Conservation (phyloP, 2,888 invertebrate species). For the Agrochola circellaris region DNA sequence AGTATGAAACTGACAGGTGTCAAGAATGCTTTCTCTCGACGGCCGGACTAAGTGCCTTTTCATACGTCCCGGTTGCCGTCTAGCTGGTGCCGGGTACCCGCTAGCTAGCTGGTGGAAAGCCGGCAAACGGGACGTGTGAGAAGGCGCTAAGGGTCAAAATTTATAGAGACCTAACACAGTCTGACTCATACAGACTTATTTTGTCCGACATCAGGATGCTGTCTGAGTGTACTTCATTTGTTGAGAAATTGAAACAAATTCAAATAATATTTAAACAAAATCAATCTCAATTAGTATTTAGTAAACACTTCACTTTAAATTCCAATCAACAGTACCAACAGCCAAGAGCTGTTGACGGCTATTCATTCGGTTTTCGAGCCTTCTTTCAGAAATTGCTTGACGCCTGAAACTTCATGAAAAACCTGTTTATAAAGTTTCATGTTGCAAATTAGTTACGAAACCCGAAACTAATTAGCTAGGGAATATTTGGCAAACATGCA, state of each 20-base stretch:
- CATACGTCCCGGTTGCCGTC: too few species aligned
- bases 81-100: too few species aligned
- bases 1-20: too few species aligned
- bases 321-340: slow-evolving; percentile 33
- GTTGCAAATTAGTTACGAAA: slow-evolving; percentile 42
- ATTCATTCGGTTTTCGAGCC: not conserved
- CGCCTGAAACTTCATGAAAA: slow-evolving; percentile 20
- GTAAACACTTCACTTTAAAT: slow-evolving; percentile 26
- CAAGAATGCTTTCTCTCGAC: too few species aligned
- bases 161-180: too few species aligned
- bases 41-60: too few species aligned
- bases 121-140: too few species aligned
- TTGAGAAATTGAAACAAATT: slow-evolving; percentile 12
- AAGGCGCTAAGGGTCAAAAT: too few species aligned
- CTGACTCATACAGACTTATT: not conserved
- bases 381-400: slow-evolving; percentile 5
- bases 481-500: slow-evolving; percentile 50
- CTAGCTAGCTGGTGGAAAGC: too few species aligned
- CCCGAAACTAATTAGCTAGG: slow-evolving; percentile 50
- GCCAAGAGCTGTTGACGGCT: not conserved
- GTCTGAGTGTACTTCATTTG: not conserved
- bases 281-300: slow-evolving; percentile 31
- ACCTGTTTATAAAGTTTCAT: slow-evolving; percentile 27
- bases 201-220: not conserved
- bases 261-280: slow-evolving; percentile 7